phyloP scores from a whole-genome alignment of 1,140 invertebrate genomes.

The Drosophila guanche region DNA sequence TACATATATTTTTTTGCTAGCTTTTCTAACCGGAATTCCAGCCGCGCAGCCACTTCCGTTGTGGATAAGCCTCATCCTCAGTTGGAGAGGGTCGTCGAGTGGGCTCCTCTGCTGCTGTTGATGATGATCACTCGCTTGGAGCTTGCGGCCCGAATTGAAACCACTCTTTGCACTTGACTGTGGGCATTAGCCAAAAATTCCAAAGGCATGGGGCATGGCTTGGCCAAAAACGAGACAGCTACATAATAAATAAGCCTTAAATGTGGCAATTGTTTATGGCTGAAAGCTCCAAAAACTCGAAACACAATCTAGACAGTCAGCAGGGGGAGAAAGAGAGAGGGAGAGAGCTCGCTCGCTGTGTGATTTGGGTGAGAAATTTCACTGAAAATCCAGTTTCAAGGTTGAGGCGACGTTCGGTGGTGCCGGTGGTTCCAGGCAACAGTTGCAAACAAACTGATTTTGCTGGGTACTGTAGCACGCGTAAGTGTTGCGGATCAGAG shows the following conservation, averaged over 20 bases:
- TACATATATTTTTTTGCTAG: conserved; percentile 20
- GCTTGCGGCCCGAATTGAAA: conserved; percentile 23
- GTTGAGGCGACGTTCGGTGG: conserved; percentile 25
- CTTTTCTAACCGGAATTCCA: conserved; percentile 29
- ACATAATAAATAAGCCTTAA: conserved; percentile 53
- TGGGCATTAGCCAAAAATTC: conserved; percentile 70
- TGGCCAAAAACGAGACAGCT: conserved; percentile 35
- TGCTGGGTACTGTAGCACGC: too few species aligned
- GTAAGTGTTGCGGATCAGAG: too few species aligned
- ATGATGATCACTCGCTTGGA: too few species aligned
- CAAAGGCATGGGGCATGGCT: conserved; percentile 12
- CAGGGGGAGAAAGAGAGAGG: conserved; percentile 8
- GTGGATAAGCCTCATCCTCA: conserved; percentile 27
- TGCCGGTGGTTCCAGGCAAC: too few species aligned
- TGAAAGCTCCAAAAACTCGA: conserved; percentile 56
- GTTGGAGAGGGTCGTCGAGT: too few species aligned
- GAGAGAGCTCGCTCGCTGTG: background rate
- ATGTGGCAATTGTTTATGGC: conserved; percentile 68
- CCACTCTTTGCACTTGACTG: conserved; percentile 41
- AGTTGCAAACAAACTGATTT: too few species aligned
- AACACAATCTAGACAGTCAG: conserved; percentile 27
- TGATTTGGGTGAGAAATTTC: conserved; percentile 59
- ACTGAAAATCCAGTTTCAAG: conserved; percentile 68
- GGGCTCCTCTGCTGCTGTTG: background rate
- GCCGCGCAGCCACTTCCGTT: conserved; percentile 35